Evolutionary conservation across 2,888 invertebrate genomes (phyloP), one percentile per base, ranked within the genome.

Genomic region (Hydrotaea cyrtoneurina): DNA sequence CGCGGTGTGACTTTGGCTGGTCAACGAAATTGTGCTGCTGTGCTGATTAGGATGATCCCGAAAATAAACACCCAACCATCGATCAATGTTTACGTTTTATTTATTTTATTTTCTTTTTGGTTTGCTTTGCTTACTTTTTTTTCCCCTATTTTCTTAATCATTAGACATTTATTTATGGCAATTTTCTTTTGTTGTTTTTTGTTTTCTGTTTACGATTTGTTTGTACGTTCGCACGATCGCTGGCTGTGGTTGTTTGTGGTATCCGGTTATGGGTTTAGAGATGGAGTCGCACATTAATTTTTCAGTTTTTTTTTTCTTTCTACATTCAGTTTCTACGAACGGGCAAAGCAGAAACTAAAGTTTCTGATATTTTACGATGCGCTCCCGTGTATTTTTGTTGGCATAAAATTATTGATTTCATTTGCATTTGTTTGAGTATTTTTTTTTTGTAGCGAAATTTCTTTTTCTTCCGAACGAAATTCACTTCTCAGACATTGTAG

Each of bases 41-140:
- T 2, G 50, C 26, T 80, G 79, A 80, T 83, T 76, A 23, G 15
- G 53, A 59, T 77, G 50, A 46, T 80, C 72, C 39, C 19, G 71
- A 76, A 36, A 66, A 72, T 66, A 66, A 80, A 66, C 21, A 76
- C 78, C n/a, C 69, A 72, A 7, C 62, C 78, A 83, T 83, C 79
- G 64, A 79, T 80, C 76, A 83, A 57, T 72, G 55, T 72, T 84
- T 80, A 46, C 71, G 75, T 80, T 53, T 23, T 2, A 13, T 43
- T 43, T 43, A 72, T 53, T 21, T 76, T 78, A 31, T 69, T 75
- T 53, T 53, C 21, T 17, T 55, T 55, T n/a, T 50, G 15, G 55
- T 21, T 55, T 55, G 19, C 53, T 53, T 19, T 55, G 55, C 15
- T n/a, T 50, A n/a, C n/a, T 50, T 50, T 7, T 50, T 4, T 50